These are phyloP conservation scores for Trogon surrucura DNA, from an alignment of 2,113 vertebrate genomes.

Conservation along the genomic window DNA sequence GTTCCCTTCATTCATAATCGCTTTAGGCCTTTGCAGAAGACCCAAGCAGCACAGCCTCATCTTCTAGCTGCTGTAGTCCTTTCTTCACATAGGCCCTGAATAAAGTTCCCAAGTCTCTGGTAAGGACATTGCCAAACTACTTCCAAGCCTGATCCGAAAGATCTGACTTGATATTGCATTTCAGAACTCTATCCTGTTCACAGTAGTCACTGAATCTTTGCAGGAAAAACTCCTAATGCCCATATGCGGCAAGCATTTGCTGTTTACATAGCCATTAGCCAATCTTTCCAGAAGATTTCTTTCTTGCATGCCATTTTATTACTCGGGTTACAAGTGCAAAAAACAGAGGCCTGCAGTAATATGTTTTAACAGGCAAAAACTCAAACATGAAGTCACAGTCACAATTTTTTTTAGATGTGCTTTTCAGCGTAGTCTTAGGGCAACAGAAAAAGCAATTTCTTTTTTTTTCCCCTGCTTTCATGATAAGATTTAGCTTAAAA, in stretches of 20 bases:
- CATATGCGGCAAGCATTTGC: conserved; percentile 70
- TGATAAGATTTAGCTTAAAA: not conserved
- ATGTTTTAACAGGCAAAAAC: conserved; percentile 66
- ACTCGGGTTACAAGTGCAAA: conserved; percentile 62
- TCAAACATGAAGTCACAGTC: conserved; percentile 66
- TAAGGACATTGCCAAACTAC: not conserved
- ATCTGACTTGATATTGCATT: not conserved
- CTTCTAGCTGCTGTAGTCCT: not conserved
- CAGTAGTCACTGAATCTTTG: conserved; percentile 26
- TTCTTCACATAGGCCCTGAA: not conserved
- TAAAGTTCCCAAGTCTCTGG: not conserved
- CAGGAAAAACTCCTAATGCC: conserved; percentile 39
- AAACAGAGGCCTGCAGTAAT: conserved; percentile 55
- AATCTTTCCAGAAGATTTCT: conserved; percentile 65
- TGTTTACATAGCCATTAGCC: conserved; percentile 71
- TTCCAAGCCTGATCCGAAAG: not conserved
- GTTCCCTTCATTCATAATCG: not conserved
- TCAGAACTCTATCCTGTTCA: conserved; percentile 14
- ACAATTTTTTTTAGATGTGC: conserved; percentile 49
- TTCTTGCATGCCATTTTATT: conserved; percentile 63
- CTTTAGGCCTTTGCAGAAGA: not conserved
- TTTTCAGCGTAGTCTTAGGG: conserved; percentile 33
- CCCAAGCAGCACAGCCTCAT: not conserved
- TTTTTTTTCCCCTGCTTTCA: not conserved
- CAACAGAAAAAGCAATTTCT: not conserved